A percentile compares a stretch with the other conserved stretches of the same genome.
These are phyloP conservation scores for Stomatorhinus ivindoensis DNA, from an alignment of 2,113 vertebrate species.

Conservation along the genomic window DNA sequence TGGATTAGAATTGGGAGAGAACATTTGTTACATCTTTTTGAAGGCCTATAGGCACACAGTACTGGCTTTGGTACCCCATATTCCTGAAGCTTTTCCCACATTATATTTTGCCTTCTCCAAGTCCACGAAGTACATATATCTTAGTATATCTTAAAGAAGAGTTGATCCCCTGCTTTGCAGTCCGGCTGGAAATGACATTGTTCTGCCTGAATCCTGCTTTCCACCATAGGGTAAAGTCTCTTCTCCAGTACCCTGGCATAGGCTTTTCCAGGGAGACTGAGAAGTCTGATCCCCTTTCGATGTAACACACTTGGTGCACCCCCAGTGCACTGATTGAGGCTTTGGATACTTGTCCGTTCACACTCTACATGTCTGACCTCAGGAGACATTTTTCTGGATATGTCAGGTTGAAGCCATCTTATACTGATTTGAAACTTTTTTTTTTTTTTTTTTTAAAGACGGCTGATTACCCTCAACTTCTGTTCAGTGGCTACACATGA, in stretches of 20 bases:
- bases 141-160: background rate
- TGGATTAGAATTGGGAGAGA: background rate
- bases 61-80: background rate
- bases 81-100: background rate
- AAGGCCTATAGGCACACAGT: background rate
- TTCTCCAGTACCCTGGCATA: background rate
- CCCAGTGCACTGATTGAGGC: background rate
- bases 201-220: background rate
- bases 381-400: background rate
- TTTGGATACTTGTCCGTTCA: background rate
- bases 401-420: background rate
- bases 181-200: background rate
- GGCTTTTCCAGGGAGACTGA: background rate
- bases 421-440: background rate
- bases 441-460: background rate
- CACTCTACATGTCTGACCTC: background rate
- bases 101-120: background rate
- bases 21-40: background rate
- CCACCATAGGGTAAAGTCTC: background rate
- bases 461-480: background rate
- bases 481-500: background rate
- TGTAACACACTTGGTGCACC: background rate
- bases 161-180: background rate
- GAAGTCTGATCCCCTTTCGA: background rate
- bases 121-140: background rate